Conservation (phyloP, 2,888 invertebrate species). For the Lysandra coridon region DNA sequence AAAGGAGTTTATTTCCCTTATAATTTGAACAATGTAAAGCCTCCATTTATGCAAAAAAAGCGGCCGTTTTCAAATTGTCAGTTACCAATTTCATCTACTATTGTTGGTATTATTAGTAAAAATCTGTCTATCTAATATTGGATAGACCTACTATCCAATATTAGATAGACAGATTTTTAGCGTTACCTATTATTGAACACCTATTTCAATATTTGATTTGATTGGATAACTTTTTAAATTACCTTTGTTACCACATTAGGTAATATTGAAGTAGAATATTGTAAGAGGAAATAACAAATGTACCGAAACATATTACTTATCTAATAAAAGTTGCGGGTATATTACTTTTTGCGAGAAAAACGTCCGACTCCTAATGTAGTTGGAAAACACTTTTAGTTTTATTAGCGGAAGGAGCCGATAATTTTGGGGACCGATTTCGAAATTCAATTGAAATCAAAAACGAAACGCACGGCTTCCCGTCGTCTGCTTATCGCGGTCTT, state of each 20-base stretch:
- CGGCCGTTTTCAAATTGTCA: too few relatives aligned
- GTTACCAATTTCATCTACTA: too few relatives aligned
- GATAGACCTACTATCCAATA: too few relatives aligned
- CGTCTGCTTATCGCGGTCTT: constrained; percentile 72
- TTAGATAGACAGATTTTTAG: too few relatives aligned
- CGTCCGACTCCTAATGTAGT: constrained; percentile 12
- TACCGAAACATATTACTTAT: not conserved
- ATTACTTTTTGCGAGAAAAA: constrained; percentile 15
- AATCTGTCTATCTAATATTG: too few relatives aligned
- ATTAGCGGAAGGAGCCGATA: constrained; percentile 34
- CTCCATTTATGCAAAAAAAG: too few relatives aligned
- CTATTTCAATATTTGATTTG: too few relatives aligned
- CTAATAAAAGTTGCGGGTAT: not conserved
- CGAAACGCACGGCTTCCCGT: constrained; percentile 58
- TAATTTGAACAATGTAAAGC: too few relatives aligned
- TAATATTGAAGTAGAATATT: not conserved
- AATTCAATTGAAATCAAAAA: constrained; percentile 58
- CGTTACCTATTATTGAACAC: not conserved
- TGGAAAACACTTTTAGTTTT: constrained; percentile 32
- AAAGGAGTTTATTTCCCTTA: too few relatives aligned
- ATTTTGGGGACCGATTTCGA: constrained; percentile 49
- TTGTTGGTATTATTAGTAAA: too few relatives aligned
- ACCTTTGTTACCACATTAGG: not conserved
- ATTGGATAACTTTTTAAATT: not conserved
- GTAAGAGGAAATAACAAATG: not conserved